Evolutionary conservation across 2,797 vertebrate genomes (phyloP), one percentile per base, ranked within the genome.

Genomic region (Varecia variegata): DNA sequence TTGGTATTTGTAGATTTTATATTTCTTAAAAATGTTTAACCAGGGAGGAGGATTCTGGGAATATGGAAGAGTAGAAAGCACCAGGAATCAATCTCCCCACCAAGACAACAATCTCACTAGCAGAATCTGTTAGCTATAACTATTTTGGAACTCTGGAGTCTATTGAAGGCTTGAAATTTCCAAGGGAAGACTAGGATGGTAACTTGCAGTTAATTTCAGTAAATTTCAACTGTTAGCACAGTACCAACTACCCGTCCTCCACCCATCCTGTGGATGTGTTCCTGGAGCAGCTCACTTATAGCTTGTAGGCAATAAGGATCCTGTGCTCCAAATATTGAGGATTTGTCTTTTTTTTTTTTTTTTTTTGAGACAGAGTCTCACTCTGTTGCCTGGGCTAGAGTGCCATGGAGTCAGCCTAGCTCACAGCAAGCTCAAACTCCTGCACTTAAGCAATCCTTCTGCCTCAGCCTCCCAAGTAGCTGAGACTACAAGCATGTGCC

Each of bases 11-110:
- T 47, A 90, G 82, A 52, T 32, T 92, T 32, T 54, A 4, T 79
- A 38, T 79, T 97, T 58, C 58, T 95, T 68, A 87, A 91, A 94
- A 47, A 18, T 67, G 35, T 81, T 80, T 82, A 87, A 38, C 21
- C 38, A 62, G 35, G n/a, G 54, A 83, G 80, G 43, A 50, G 11
- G 25, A 70, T 84, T 89, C 83, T 85, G 77, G 40, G 40, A 79
- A 60, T 60, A 35, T 32, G 20, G 23, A 30, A 38, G 17, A 67
- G n/a, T 32, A 76, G 40, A 67, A 76, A 80, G 40, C 10, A 54
- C 21, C 5, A 38, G 73, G 27, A 76, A 94, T 60, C 67, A 38
- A 56, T 82, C 74, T 85, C 47, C 58, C 43, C 43, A 60, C 27
- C 30, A 21, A 47, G n/a, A 76, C 17, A 84, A 45, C 50, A 89